Percentiles rank a stretch among this genome's conserved stretches.
phyloP scores from a whole-genome alignment of 2,113 vertebrate genomes.

The Onychostruthus taczanowskii region DNA sequence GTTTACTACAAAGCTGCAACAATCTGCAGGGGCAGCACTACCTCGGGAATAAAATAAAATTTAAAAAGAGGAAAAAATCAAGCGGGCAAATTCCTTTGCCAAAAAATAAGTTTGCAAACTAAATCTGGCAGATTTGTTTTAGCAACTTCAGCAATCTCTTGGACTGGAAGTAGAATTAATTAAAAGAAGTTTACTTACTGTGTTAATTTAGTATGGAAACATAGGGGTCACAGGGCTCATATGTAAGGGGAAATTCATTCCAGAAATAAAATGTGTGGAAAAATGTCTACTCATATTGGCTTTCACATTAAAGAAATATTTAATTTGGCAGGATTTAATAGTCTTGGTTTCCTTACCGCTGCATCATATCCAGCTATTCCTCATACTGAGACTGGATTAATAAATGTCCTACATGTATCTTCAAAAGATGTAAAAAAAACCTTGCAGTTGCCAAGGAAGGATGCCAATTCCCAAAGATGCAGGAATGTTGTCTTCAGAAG shows the following conservation, averaged over 20 bases:
- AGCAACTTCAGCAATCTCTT: neutral
- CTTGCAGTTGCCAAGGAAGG: neutral
- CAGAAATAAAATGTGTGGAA: neutral
- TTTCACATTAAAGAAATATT: neutral
- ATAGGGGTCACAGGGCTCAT: neutral
- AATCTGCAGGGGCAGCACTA: neutral
- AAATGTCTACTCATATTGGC: neutral
- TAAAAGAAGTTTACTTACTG: neutral
- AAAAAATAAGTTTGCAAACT: neutral
- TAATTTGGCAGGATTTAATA: neutral
- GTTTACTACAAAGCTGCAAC: neutral
- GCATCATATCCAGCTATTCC: neutral
- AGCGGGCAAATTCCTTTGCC: neutral
- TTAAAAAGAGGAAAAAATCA: neutral
- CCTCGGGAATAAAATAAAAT: neutral
- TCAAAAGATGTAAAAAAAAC: neutral
- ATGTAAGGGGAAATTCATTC: fast-evolving
- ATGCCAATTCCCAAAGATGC: neutral
- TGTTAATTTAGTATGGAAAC: neutral
- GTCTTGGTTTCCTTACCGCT: neutral
- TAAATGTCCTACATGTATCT: neutral
- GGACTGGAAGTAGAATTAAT: neutral
- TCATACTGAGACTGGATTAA: neutral
- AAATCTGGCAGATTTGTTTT: neutral
- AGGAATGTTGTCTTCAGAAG: neutral